Conservation (phyloP, 1,140 invertebrate genomes). For the Plutomurus gul region DNA sequence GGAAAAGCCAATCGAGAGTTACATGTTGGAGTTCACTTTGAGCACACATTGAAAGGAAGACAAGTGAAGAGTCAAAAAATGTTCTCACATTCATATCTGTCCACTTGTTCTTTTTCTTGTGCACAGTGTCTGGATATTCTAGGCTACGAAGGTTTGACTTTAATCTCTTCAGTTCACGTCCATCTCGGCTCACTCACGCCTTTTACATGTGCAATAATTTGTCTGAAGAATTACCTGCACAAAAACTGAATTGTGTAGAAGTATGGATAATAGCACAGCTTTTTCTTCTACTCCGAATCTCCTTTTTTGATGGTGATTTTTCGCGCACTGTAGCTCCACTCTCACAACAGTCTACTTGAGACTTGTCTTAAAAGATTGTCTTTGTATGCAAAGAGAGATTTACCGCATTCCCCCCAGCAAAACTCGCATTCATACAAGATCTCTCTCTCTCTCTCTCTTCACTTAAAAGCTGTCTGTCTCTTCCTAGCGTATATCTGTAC, state of each 20-base stretch:
- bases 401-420: conserved; percentile 9
- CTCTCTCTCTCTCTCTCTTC: no score
- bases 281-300: conserved; percentile 11
- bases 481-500: no score
- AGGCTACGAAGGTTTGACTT: conserved; percentile 13
- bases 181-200: conserved; percentile 16
- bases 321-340: background rate
- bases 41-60: no score
- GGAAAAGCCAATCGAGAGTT: no score
- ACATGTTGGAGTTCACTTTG: no score
- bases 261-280: conserved; percentile 5
- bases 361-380: no score
- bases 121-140: background rate
- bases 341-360: no score
- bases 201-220: conserved; percentile 36
- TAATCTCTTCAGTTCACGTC: conserved; percentile 17
- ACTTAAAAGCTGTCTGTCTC: background rate
- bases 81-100: conserved; percentile 19
- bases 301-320: background rate
- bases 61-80: no score
- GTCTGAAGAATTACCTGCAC: conserved; percentile 9
- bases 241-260: background rate
- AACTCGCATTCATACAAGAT: background rate
- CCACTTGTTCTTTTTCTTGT: background rate
- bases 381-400: conserved; percentile 2